Conservation (phyloP, 2,888 invertebrate species). For the Anodontia alba region DNA sequence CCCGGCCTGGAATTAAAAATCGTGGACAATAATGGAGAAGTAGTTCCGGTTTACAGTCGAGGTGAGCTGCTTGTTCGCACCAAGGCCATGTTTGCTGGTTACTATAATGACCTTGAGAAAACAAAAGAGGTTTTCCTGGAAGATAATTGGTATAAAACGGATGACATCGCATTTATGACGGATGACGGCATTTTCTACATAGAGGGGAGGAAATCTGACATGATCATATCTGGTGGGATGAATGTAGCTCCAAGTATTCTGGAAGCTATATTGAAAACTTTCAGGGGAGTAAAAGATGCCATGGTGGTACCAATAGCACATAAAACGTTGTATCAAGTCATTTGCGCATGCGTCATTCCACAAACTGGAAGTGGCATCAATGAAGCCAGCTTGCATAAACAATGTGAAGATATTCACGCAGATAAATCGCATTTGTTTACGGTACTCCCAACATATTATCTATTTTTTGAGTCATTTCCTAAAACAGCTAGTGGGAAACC, state of each 20-base stretch:
- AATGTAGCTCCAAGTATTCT: constrained; percentile 40
- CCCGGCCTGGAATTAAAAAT: constrained; percentile 33
- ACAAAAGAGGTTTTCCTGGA: background rate
- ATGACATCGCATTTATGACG: constrained; percentile 20
- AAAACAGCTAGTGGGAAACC: constrained; percentile 41
- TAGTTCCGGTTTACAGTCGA: constrained; percentile 24
- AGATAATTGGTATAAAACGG: constrained; percentile 33
- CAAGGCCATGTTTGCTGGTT: constrained; percentile 18
- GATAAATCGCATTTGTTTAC: constrained; percentile 42
- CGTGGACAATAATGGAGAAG: constrained; percentile 23
- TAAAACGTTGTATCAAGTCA: constrained; percentile 46
- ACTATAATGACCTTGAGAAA: constrained; percentile 26
- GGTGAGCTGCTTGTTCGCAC: constrained; percentile 25
- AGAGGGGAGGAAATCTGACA: constrained; percentile 40
- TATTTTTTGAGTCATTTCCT: constrained; percentile 51
- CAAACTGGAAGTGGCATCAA: constrained; percentile 40
- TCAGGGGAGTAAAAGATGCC: constrained; percentile 24
- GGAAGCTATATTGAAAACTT: constrained; percentile 23
- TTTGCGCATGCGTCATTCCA: constrained; percentile 59
- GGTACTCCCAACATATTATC: constrained; percentile 46
- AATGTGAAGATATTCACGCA: constrained; percentile 32
- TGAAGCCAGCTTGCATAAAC: constrained; percentile 30
- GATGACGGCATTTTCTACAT: constrained; percentile 29
- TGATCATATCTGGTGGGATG: constrained; percentile 40
- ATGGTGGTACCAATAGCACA: constrained; percentile 53